Base-by-base conservation (phyloP, 2,888 invertebrate species). In the Agrilus biguttatus region DNA sequence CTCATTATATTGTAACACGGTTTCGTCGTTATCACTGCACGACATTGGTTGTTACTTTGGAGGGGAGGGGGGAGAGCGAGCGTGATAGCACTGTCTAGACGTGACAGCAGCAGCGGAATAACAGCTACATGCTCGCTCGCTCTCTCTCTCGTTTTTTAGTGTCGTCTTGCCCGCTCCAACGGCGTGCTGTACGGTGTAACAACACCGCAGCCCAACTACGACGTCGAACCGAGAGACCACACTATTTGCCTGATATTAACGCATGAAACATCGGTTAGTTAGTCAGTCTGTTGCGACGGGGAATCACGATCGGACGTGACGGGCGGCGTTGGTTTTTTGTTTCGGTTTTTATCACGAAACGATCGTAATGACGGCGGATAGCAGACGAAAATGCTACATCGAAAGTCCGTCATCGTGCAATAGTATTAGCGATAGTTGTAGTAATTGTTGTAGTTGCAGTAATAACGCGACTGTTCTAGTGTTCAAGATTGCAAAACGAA, bases 401-500 rank as follows among this genome's bases (percentile, higher is more conserved):
- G 36, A 36, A 28, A 28, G 28, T 28, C 28, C 28, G 28, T 28
- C 28, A 10, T 8, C 28, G 10, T 28, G 28, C 28, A 28, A 28
- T 28, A 28, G 28, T 28, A 28, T 28, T 28, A 3, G 28, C 28
- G 28, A 10, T 2, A 28, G 28, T 21, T 21, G 5, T 4, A 38
- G 5, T 38, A 23, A 38, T 23, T 17, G 38, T 38, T 21, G 21
- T 21, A 23, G 13, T 14, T 19, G 19, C 13, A 14, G 23, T 6
- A 12, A 4, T 14, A 35, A 40, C 28, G 36, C 8, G 40, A 40
- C 23, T 42, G 45, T 36, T 41, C 40, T 33, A 40, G 40, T 38
- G 43, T 55, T 50, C 43, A 28, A 28, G 10, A 10, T 61, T 42
- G 53, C 62, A 42, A 61, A 61, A 53, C 59, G 60, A 53, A 57